Evolutionary conservation across 2,113 vertebrate species (phyloP), one percentile per base, ranked within the genome.

Genomic region (Climacteris rufus): DNA sequence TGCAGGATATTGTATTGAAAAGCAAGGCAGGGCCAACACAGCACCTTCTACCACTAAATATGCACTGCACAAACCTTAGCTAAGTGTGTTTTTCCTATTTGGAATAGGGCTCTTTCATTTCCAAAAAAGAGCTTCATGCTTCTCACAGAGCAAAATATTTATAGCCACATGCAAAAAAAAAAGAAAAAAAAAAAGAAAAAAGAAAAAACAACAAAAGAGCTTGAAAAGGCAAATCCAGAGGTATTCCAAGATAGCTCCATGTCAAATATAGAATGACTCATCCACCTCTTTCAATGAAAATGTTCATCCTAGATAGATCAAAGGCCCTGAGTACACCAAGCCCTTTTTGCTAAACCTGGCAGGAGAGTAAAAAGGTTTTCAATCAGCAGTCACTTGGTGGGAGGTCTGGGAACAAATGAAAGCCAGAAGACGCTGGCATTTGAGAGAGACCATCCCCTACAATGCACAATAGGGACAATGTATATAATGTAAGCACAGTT

Each of bases 81-180:
- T 96, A 96, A 96, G 96, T 96, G 91, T 97, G 96, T 96, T 97
- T 97, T 97, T 97, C 97, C 96, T 97, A 95, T 97, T 91, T 92
- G 94, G 91, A 97, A 97, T 94, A 92, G 94, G 91, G 80, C 66
- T 96, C 94, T 95, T 89, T 96, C 96, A 95, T 94, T 97, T 81
- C 70, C 37, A 77, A 59, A 95, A 91, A 90, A 95, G 68, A 95
- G 63, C n/a, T 95, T 85, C 93, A 39, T 88, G 91, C 89, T 90
- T 88, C 85, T 93, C 0, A 0, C 89, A 60, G 66, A 83, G 77
- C 56, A 90, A 89, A 95, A 95, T 89, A 94, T 96, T 96, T 96
- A 96, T 94, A 94, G 94, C 84, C n/a, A 10, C 82, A 52, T 83
- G 20, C 30, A 83, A 65, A 87, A 78, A 57, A 30, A 28, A 47